Evolutionary conservation across 1,140 invertebrate species (phyloP).

Genomic region (Elysia chlorotica): DNA sequence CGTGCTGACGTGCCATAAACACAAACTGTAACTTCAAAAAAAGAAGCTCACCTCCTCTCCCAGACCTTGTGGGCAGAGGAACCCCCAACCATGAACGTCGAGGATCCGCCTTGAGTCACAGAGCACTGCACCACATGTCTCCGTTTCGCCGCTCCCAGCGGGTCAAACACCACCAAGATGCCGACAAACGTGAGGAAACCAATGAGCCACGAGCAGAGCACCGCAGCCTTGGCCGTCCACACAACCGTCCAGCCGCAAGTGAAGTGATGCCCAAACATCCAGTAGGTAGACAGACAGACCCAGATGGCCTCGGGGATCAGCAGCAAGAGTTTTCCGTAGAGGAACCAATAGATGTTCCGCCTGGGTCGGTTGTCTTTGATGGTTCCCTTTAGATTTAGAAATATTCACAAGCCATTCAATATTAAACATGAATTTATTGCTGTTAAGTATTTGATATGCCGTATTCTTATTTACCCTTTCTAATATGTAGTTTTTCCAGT

Average conservation of each 20-base stretch:
- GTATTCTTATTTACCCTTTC: too few species aligned
- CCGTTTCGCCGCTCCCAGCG: slow-evolving; percentile 64
- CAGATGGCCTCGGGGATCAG: slow-evolving; percentile 77
- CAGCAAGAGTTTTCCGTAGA: slow-evolving; percentile 65
- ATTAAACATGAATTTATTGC: too few species aligned
- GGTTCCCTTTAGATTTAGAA: slow-evolving; percentile 53
- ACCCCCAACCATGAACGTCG: not conserved
- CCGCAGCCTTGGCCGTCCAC: slow-evolving; percentile 65
- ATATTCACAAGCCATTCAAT: too few species aligned
- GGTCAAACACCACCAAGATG: slow-evolving; percentile 79
- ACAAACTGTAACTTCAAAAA: too few species aligned
- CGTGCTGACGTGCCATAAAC: too few species aligned
- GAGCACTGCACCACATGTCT: not conserved
- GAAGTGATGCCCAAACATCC: slow-evolving; percentile 69
- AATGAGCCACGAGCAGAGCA: slow-evolving; percentile 81
- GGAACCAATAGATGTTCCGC: slow-evolving; percentile 52
- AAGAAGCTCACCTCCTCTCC: slow-evolving; percentile 65
- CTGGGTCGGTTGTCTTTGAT: slow-evolving; percentile 58
- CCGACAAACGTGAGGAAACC: slow-evolving; percentile 76
- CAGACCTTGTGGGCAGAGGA: slow-evolving; percentile 61
- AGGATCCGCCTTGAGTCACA: not conserved
- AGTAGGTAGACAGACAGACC: slow-evolving; percentile 80
- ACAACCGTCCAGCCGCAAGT: slow-evolving; percentile 45
- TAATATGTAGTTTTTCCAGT: too few species aligned
- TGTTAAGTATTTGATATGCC: too few species aligned